Evolutionary conservation across 2,797 vertebrate genomes (phyloP), one percentile per base, ranked within the genome.

Genomic region (Enteromius treurensis): DNA sequence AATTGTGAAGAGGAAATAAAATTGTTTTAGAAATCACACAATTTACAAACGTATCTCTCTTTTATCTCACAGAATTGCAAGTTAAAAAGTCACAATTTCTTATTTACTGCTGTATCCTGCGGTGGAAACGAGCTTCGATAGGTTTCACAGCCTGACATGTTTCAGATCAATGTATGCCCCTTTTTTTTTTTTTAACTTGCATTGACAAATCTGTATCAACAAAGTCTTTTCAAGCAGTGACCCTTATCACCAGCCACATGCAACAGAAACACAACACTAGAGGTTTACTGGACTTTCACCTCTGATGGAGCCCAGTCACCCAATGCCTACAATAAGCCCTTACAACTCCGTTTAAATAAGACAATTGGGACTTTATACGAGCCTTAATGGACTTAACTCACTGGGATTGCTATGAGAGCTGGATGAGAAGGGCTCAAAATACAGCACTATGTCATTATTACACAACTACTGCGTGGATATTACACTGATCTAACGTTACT

Each of bases 261-360:
- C 32, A 13, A 14, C 21, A 53, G 26, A 15, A 49, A n/a, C 17
- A n/a, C 60, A 78, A 79, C 77, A 19, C 64, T 1, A 42, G 32
- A 8, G 64, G 32, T 55, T 69, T 69, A 17, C 10, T 81, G 53
- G 68, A 81, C 79, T 81, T 73, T 81, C 10, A 73, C 79, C 79
- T 58, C 49, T 29, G 34, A 40, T 42, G 47, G 55, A 55, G 69
- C 77, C 6, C 29, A 10, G 11, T 32, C 60, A 51, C 29, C 29
- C 7, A 34, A 21, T 14, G 71, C 71, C 3, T 13, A 53, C 19
- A 53, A 34, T 14, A 58, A 58, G 34, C 53, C 17, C 73, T 15
- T 23, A 17, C 21, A 76, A 40, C 51, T 75, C 71, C 0, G 29
- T 55, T 37, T 55, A 77, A 64, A 77, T 34, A 17, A 49, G 6